Conservation (phyloP, 2,797 vertebrate genomes). For the Pempheris klunzingeri region DNA sequence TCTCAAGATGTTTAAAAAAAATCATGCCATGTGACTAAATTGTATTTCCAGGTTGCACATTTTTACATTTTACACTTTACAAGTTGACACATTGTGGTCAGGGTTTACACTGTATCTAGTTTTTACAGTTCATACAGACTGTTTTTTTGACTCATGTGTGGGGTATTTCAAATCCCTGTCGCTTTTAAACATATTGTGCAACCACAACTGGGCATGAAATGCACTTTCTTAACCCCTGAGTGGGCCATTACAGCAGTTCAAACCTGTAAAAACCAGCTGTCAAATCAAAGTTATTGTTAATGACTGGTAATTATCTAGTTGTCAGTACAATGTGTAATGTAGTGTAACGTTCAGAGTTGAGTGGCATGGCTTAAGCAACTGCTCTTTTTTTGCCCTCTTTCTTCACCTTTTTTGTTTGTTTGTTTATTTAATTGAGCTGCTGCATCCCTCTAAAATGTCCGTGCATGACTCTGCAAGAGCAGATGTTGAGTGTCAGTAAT, state of each 20-base stretch:
- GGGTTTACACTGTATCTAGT: slow-evolving; percentile 9
- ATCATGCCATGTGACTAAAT: slow-evolving; percentile 14
- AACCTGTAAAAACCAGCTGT: neutral
- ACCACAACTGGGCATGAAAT: slow-evolving; percentile 8
- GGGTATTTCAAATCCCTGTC: slow-evolving; percentile 10
- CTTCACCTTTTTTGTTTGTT: neutral
- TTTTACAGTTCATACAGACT: too few species aligned
- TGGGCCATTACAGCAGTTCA: slow-evolving; percentile 2
- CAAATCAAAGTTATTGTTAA: slow-evolving; percentile 17
- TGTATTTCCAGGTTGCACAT: slow-evolving; percentile 35
- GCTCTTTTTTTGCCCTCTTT: neutral
- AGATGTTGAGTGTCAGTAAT: slow-evolving; percentile 48
- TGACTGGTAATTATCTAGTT: slow-evolving; percentile 25
- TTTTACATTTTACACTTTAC: too few species aligned
- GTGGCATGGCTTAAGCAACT: neutral
- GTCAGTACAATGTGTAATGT: slow-evolving; percentile 13
- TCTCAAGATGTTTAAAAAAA: slow-evolving; percentile 28
- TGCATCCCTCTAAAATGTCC: slow-evolving; percentile 21
- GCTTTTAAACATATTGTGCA: neutral
- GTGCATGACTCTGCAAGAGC: slow-evolving; percentile 19
- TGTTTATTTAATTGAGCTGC: slow-evolving; percentile 16
- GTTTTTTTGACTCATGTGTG: slow-evolving; percentile 29
- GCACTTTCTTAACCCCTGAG: slow-evolving; percentile 18
- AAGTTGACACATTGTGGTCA: neutral
- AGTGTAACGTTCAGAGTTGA: neutral